Evolutionary conservation across 2,113 vertebrate genomes (phyloP).

Genomic region (mouse (Mus musculus)): GRCm39 chr16:6954501-6955000

Average conservation of each 20-base stretch:
- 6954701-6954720: neutral
- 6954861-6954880: neutral
- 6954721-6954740: neutral
- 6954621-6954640: neutral
- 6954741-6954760: neutral
- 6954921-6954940: neutral
- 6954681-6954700: neutral
- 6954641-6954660: neutral
- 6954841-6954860: constrained; percentile 19
- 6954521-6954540: neutral
- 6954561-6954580: neutral
- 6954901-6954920: neutral
- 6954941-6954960: neutral
- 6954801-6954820: neutral
- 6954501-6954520: neutral
- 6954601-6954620: neutral
- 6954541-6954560: neutral
- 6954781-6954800: neutral
- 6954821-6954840: constrained; percentile 13
- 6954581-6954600: neutral
- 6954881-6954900: neutral
- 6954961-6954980: neutral
- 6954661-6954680: neutral
- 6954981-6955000: neutral
- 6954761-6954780: neutral